Conservation (phyloP, 2,888 invertebrate species). For the Seira musarum region DNA sequence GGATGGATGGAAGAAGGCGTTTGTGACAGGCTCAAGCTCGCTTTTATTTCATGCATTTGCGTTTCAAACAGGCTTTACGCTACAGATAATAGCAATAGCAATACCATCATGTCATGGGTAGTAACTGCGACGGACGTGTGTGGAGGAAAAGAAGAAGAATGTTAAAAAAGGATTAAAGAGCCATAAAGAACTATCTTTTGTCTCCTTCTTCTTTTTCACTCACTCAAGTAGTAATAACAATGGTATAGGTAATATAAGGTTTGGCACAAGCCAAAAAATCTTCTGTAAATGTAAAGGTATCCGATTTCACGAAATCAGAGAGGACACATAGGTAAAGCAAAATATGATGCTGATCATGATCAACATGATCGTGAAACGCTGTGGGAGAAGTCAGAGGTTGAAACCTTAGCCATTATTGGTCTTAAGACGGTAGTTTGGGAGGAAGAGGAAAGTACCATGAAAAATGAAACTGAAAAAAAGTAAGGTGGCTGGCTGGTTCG, state of each 20-base stretch:
- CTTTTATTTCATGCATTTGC: background rate
- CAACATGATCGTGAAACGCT: background rate
- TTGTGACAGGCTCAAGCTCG: conserved; percentile 1
- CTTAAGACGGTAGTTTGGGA: background rate
- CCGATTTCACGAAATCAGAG: conserved; percentile 29
- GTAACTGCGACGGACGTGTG: too few relatives aligned
- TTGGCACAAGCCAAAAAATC: conserved; percentile 31
- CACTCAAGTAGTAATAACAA: background rate
- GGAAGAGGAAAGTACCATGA: background rate
- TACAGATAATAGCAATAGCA: background rate
- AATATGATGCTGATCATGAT: background rate
- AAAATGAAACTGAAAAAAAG: background rate
- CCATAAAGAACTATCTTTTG: too few relatives aligned
- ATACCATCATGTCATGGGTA: too few relatives aligned
- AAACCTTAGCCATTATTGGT: conserved; percentile 2
- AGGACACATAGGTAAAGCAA: background rate
- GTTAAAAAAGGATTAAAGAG: too few relatives aligned
- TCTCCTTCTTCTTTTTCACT: too few relatives aligned
- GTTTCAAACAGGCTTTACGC: background rate
- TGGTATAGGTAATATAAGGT: conserved; percentile 11
- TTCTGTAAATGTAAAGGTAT: conserved; percentile 19
- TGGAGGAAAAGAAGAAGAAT: too few relatives aligned
- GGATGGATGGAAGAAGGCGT: conserved; percentile 5
- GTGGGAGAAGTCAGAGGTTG: conserved; percentile 1
- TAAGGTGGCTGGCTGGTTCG: background rate